Conservation (phyloP, 2,113 vertebrate species). For the Mastomys coucha region DNA sequence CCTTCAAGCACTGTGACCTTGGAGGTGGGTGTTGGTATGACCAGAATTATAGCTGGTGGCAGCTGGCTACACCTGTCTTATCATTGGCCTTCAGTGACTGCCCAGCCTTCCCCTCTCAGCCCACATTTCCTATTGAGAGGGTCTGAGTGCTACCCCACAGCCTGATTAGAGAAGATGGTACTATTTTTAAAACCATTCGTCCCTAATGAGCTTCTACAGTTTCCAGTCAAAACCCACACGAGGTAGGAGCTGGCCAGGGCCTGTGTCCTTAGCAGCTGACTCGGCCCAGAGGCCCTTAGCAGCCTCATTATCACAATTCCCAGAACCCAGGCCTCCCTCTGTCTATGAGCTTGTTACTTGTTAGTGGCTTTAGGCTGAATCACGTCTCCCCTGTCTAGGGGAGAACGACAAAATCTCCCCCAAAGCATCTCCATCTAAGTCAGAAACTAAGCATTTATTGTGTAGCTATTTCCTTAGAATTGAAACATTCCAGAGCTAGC, state of each 20-base stretch:
- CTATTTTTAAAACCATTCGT: slow-evolving; percentile 68
- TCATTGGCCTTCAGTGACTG: background rate
- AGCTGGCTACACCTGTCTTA: slow-evolving; percentile 32
- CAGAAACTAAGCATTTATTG: background rate
- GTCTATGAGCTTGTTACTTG: slow-evolving; percentile 67
- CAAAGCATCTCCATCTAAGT: background rate
- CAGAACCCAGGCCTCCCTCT: slow-evolving; percentile 63
- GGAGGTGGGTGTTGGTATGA: slow-evolving; percentile 23
- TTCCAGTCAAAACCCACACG: slow-evolving; percentile 67
- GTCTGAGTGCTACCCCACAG: slow-evolving; percentile 54
- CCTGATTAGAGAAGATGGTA: slow-evolving; percentile 60
- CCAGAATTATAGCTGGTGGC: background rate
- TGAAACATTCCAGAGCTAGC: background rate
- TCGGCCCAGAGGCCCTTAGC: slow-evolving; percentile 65
- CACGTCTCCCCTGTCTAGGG: slow-evolving; percentile 21
- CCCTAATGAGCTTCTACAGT: slow-evolving; percentile 75
- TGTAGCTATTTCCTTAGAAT: background rate
- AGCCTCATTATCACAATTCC: slow-evolving; percentile 78
- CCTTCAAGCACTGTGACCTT: background rate
- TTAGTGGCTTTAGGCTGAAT: slow-evolving; percentile 70
- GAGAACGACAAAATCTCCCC: background rate
- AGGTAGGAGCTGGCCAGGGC: slow-evolving; percentile 67
- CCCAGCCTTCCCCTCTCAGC: slow-evolving; percentile 6
- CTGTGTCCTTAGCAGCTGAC: slow-evolving; percentile 74
- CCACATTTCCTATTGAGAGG: slow-evolving; percentile 57